Evolutionary conservation across 2,797 vertebrate genomes (phyloP), one percentile per base, ranked within the genome.

Genomic region (Kryptolebias ocellatus): DNA sequence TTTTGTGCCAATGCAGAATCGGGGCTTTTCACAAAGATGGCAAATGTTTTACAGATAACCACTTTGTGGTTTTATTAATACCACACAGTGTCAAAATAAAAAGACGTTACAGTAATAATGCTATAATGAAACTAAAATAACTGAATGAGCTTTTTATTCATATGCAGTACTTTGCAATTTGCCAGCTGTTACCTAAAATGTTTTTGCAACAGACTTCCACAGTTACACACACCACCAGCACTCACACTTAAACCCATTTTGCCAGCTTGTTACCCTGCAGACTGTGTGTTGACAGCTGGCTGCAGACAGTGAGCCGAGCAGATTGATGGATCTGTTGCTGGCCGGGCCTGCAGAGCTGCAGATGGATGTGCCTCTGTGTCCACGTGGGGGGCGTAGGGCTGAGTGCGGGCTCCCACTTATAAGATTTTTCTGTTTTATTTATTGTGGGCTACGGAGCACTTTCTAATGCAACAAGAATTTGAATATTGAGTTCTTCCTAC

Each of bases 301-400:
- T 77, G 79, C 69, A 82, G 79, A 81, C 67, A 67, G 67, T 63
- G 68, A 71, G 67, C 59, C 52, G 62, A 76, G 57, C 76, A 80
- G 86, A 89, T 83, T 86, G 78, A 89, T 88, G 69, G 69, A 87
- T 85, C 83, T 79, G 71, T 81, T 49, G 39, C 60, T 64, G 67
- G 71, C 55, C 72, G 63, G 74, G 64, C 70, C 55, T 80, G 72
- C 75, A 78, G 74, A 72, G 72, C 54, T 70, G 61, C 61, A 80
- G 46, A 70, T 66, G 49, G 2, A 9, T 27, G 56, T 27, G 55
- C 37, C 11, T 39, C 17, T 18, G 31, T 37, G 53, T 5, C 5
- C 34, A 11, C 3, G 5, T 28, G 68, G 66, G 50, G 34, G 31
- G 45, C 3, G 18, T 6, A 24, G 17, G 24, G 46, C 27, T 49